Conservation (phyloP, 2,888 invertebrate genomes). For the Volucella inanis region DNA sequence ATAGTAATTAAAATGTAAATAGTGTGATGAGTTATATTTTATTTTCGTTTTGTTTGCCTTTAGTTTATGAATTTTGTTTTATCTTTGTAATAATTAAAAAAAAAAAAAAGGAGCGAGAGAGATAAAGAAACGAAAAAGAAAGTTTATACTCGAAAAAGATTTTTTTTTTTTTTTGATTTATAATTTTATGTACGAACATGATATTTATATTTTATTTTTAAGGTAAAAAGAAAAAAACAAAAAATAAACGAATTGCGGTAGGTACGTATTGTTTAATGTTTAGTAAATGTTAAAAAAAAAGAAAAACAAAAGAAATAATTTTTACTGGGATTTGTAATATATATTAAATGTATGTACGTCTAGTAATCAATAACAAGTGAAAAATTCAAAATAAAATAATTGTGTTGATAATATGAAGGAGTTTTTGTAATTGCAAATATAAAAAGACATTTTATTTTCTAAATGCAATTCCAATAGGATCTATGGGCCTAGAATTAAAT, state of each 20-base stretch:
- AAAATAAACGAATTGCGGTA: constrained; percentile 39
- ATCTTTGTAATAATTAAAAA: constrained; percentile 41
- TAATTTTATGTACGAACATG: constrained; percentile 53
- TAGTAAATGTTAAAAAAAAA: constrained; percentile 1
- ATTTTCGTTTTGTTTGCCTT: constrained; percentile 26
- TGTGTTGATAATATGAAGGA: background rate
- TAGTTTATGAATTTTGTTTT: constrained; percentile 38
- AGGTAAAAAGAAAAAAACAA: constrained; percentile 28
- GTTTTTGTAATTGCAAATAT: background rate
- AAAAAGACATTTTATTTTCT: too few species aligned
- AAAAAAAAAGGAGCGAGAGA: background rate
- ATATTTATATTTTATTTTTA: constrained; percentile 57
- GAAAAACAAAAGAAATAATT: background rate
- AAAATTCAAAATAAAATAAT: constrained; percentile 21
- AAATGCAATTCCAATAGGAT: too few species aligned
- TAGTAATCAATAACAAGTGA: constrained; percentile 46
- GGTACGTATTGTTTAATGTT: constrained; percentile 20
- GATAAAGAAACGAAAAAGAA: background rate
- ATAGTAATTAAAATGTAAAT: constrained; percentile 61
- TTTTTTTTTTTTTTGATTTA: constrained; percentile 55
- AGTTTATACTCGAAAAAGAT: background rate
- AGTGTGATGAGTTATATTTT: constrained; percentile 62
- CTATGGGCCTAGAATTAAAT: too few species aligned
- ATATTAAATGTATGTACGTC: too few species aligned
- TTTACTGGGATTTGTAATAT: constrained; percentile 62